These are phyloP conservation scores for Rhyacophila evoluta DNA, from an alignment of 2,888 invertebrate genomes.

Conservation along the genomic window DNA sequence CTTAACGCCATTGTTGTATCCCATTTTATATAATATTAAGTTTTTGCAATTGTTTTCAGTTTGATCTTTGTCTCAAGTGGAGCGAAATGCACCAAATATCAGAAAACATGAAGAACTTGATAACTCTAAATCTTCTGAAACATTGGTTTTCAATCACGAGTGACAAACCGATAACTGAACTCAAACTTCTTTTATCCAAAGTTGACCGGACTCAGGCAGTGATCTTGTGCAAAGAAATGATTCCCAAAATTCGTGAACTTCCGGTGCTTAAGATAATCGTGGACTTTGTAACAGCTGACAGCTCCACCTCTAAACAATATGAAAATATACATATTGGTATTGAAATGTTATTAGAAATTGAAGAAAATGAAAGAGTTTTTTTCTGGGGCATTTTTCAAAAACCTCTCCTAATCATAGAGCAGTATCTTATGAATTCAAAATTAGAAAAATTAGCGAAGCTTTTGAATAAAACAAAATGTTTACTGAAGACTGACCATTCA, in stretches of 20 bases:
- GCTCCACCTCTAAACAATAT: conserved; percentile 68
- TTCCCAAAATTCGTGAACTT: conserved; percentile 74
- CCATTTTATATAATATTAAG: too few species aligned
- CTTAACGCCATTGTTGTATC: too few species aligned
- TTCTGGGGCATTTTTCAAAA: conserved; percentile 76
- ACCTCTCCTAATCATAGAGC: conserved; percentile 85
- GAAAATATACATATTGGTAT: conserved; percentile 76
- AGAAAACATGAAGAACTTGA: conserved; percentile 69
- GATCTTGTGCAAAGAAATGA: conserved; percentile 74
- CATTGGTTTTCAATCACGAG: conserved; percentile 70
- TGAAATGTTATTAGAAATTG: conserved; percentile 76
- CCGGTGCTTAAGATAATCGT: conserved; percentile 75
- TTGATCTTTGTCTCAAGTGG: conserved; percentile 78
- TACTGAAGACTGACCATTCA: conserved; percentile 62
- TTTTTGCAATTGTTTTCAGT: conserved; percentile 69
- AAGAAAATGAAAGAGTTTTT: conserved; percentile 68
- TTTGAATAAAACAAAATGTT: conserved; percentile 70
- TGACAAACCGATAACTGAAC: conserved; percentile 63
- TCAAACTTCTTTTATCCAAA: conserved; percentile 71
- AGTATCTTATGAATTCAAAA: conserved; percentile 88
- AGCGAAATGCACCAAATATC: conserved; percentile 74
- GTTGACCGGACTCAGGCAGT: conserved; percentile 72
- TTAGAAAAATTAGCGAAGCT: conserved; percentile 76
- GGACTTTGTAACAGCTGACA: conserved; percentile 71
- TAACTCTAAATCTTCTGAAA: conserved; percentile 69